Evolutionary conservation across 64 coral and sea anemone species (phyloP).

Genomic region (Cladopsammia gracilis): DNA sequence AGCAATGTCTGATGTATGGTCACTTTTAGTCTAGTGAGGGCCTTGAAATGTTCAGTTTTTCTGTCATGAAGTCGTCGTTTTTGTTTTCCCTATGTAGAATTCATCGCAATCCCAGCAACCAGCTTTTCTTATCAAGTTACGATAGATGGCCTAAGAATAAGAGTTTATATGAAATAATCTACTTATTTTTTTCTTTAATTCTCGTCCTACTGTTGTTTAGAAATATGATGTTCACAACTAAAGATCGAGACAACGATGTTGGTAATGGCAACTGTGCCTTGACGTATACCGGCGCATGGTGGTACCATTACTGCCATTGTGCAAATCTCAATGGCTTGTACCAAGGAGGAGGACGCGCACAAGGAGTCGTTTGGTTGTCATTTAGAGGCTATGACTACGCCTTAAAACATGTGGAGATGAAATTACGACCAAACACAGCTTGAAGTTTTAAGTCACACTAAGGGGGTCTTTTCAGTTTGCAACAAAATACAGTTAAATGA

Average conservation of each 20-base stretch:
- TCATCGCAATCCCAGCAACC: too few species aligned
- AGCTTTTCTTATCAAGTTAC: too few species aligned
- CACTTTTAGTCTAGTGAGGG: too few species aligned
- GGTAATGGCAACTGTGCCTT: neutral
- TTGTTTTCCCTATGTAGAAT: too few species aligned
- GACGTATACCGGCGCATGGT: slow-evolving; percentile 6
- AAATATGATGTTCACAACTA: slow-evolving; percentile 20
- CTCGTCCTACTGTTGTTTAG: neutral
- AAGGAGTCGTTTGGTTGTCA: slow-evolving; percentile 20
- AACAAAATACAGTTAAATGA: neutral
- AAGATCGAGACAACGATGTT: slow-evolving; percentile 51
- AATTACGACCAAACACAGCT: slow-evolving; percentile 39
- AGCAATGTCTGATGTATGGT: too few species aligned
- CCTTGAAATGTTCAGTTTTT: too few species aligned
- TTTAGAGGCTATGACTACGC: slow-evolving; percentile 7
- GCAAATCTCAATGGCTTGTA: slow-evolving; percentile 54
- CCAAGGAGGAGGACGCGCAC: neutral
- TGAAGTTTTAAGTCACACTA: neutral
- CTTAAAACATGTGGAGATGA: slow-evolving; percentile 33
- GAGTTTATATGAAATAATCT: too few species aligned
- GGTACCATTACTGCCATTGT: slow-evolving; percentile 11
- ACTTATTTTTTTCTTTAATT: neutral
- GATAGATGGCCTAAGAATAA: too few species aligned
- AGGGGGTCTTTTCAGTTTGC: neutral
- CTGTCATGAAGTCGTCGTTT: too few species aligned